Evolutionary conservation across 2,113 vertebrate genomes (phyloP).

Genomic region (Oxygymnocypris stewartii): DNA sequence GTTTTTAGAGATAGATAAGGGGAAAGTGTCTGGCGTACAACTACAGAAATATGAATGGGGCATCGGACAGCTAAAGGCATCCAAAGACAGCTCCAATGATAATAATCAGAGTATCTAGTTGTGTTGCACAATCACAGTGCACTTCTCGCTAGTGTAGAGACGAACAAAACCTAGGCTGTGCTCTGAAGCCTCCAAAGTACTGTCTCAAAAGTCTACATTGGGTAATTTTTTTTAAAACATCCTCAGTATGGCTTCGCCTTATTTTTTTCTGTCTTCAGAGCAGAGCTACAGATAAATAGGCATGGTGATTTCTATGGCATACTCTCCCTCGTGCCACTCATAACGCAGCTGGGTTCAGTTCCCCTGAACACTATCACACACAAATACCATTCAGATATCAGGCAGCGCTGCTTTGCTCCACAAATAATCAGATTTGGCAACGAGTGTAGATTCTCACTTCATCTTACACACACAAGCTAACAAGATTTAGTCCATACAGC

Average conservation of each 20-base stretch:
- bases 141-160: neutral
- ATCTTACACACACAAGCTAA: constrained; percentile 27
- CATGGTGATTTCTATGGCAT: constrained; percentile 5
- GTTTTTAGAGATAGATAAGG: neutral
- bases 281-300: constrained; percentile 5
- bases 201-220: neutral
- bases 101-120: neutral
- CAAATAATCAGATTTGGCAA: constrained; percentile 27
- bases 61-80: neutral
- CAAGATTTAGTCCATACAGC: constrained; percentile 28
- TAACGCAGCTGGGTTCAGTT: neutral
- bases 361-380: neutral
- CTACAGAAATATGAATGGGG: neutral
- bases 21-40: neutral
- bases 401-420: neutral
- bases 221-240: neutral
- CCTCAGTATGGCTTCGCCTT: neutral
- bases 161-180: neutral
- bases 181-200: neutral
- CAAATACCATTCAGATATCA: constrained; percentile 14
- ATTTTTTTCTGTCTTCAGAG: neutral
- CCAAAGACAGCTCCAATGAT: neutral
- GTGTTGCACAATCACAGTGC: neutral
- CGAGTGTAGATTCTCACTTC: constrained; percentile 6
- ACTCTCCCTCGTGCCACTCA: neutral